Percentiles rank a stretch among this genome's conserved stretches.
Conservation (phyloP, 2,113 vertebrate genomes). For the Nyctibius bracteatus region DNA sequence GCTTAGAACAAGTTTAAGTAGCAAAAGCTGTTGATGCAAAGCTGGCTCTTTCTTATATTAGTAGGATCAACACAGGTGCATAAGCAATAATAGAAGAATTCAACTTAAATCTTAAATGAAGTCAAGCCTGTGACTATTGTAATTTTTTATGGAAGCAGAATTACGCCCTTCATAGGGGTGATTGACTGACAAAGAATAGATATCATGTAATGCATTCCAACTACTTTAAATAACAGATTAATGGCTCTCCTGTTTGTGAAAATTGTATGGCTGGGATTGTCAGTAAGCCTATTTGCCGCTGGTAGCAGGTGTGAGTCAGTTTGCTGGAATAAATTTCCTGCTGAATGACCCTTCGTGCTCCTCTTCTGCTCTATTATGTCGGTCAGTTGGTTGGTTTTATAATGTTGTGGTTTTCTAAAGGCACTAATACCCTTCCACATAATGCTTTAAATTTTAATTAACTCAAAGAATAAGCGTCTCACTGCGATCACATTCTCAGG, state of each 20-base stretch:
- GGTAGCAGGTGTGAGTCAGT: conserved; percentile 67
- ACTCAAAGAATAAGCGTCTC: background rate
- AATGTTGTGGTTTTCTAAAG: conserved; percentile 54
- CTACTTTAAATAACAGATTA: conserved; percentile 27
- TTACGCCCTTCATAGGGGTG: background rate
- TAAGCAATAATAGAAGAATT: background rate
- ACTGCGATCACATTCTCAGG: background rate
- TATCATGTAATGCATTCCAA: background rate
- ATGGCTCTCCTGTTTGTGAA: background rate
- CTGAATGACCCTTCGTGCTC: conserved; percentile 37
- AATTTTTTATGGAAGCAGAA: background rate
- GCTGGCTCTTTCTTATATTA: background rate
- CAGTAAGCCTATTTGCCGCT: conserved; percentile 50
- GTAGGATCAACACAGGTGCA: background rate
- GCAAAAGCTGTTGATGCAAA: background rate
- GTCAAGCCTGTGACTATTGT: background rate
- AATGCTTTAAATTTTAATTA: conserved; percentile 56
- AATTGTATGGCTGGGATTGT: background rate
- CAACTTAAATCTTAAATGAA: background rate
- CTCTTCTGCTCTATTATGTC: conserved; percentile 45
- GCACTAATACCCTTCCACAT: conserved; percentile 36
- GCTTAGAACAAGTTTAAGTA: background rate
- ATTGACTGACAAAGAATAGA: background rate
- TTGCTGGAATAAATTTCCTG: conserved; percentile 50
- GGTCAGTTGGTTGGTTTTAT: conserved; percentile 29